Base-by-base conservation (phyloP, 2,888 invertebrate species). In the Aphidoletes aphidimyza region DNA sequence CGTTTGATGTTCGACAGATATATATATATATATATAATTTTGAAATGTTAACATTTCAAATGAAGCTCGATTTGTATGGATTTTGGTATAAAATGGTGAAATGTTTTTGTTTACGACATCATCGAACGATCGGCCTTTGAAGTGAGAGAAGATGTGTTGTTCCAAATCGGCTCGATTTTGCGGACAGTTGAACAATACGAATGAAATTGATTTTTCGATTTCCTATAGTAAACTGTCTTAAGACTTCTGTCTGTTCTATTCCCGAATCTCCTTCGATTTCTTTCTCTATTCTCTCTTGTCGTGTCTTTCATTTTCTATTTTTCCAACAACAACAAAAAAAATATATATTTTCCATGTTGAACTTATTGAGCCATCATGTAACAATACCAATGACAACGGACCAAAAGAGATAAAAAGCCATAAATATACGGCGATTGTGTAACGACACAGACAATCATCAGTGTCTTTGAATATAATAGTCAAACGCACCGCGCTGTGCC, bases 91-190 rank as follows among this genome's bases (percentile, higher is more conserved):
- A 14, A 42, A 9, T 69, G 30, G 69, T 5, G 11, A 34, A 42
- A 69, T 69, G 69, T 69, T 69, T 69, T 69, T 69, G 69, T 69
- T 69, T 69, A 69, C 22, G 22, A n/a, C 22, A 3, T 22, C 30
- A 11, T 34, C 26, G 54, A n/a, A n/a, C n/a, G n/a, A n/a, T 69
- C 69, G 69, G 30, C 69, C 69, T 69, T 69, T 69, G 69, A 69
- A 69, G 69, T 69, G 69, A 69, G 69, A 69, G n/a, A n/a, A n/a
- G n/a, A n/a, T n/a, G n/a, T 69, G 69, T 69, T 69, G 30, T 69
- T 69, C 69, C 69, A 69, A n/a, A 69, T 69, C 69, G 69, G 69
- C 69, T 69, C 69, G 69, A 69, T 69, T 69, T 69, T 69, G 69
- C 69, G 69, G 69, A 69, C 69, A 69, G 69, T 69, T 69, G 69